Percentiles rank a stretch among this genome's conserved stretches.
Conservation (phyloP, 1,140 invertebrate species). For the Halictus rubicundus region DNA sequence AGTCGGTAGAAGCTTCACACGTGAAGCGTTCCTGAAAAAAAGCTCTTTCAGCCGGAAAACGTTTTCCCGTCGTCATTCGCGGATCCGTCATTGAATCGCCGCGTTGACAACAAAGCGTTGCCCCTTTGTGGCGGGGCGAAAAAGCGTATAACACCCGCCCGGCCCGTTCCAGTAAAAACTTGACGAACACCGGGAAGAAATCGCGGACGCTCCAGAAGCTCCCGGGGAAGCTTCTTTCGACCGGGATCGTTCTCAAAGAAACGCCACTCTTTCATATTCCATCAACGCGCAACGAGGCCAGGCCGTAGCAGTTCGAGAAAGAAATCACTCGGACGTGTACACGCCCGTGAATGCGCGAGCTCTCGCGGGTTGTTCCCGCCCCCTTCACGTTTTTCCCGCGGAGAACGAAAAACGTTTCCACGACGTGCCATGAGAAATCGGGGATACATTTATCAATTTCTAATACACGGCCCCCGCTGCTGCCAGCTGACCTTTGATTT, state of each 20-base stretch:
- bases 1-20: too few species aligned
- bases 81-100: neutral
- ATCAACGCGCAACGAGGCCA: slow-evolving; percentile 17
- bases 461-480: neutral
- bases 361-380: neutral
- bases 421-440: neutral
- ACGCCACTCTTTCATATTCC: slow-evolving; percentile 25
- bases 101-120: slow-evolving; percentile 1
- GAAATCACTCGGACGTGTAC: slow-evolving; percentile 23
- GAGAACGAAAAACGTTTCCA: too few species aligned
- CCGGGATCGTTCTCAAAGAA: slow-evolving; percentile 20
- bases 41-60: neutral
- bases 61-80: neutral
- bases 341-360: neutral
- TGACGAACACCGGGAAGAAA: neutral
- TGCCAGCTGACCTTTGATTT: neutral
- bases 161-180: neutral
- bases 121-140: neutral
- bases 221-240: slow-evolving; percentile 6
- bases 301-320: slow-evolving; percentile 3
- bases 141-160: neutral
- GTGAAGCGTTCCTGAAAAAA: too few species aligned
- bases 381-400: too few species aligned
- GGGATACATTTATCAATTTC: slow-evolving; percentile 18
- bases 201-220: neutral